These are phyloP conservation scores for Lutjanus erythropterus DNA, from an alignment of 2,113 vertebrate species.

Conservation along the genomic window DNA sequence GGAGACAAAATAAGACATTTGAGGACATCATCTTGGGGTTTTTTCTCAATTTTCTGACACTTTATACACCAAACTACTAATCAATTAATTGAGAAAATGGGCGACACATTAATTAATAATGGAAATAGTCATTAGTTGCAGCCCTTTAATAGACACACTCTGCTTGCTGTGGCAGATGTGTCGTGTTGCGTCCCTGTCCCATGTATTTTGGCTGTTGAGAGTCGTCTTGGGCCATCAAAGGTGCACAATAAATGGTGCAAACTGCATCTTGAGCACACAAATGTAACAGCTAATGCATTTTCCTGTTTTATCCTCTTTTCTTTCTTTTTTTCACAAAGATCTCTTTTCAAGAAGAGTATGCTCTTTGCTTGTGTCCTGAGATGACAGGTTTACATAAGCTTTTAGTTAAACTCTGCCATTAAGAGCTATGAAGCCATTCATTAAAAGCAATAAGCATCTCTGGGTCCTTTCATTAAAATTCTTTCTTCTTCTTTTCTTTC, in stretches of 20 bases:
- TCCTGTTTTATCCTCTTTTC: constrained; percentile 2
- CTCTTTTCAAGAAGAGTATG: constrained; percentile 6
- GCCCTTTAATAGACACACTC: too few relatives aligned
- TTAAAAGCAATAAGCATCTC: constrained; percentile 33
- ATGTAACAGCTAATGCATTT: constrained; percentile 34
- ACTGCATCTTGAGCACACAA: constrained; percentile 20
- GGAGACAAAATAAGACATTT: too few relatives aligned
- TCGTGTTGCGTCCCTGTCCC: too few relatives aligned
- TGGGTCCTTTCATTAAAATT: constrained; percentile 39
- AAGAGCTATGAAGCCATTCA: constrained; percentile 20
- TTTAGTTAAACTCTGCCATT: constrained; percentile 25
- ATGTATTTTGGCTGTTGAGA: too few relatives aligned
- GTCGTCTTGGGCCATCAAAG: constrained; percentile 6
- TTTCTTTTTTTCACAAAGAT: constrained; percentile 1
- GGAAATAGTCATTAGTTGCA: too few relatives aligned
- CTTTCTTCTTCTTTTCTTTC: constrained; percentile 27
- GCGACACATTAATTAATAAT: too few relatives aligned
- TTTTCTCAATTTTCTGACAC: too few relatives aligned
- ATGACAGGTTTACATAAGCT: constrained; percentile 43
- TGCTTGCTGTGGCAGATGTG: too few relatives aligned
- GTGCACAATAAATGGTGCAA: constrained; percentile 17
- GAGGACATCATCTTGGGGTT: too few relatives aligned
- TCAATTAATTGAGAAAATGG: too few relatives aligned
- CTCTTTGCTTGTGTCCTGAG: neutral
- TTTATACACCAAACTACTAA: too few relatives aligned